These are phyloP conservation scores for Dryas iulia DNA, from an alignment of 1,140 invertebrate species.

Conservation along the genomic window DNA sequence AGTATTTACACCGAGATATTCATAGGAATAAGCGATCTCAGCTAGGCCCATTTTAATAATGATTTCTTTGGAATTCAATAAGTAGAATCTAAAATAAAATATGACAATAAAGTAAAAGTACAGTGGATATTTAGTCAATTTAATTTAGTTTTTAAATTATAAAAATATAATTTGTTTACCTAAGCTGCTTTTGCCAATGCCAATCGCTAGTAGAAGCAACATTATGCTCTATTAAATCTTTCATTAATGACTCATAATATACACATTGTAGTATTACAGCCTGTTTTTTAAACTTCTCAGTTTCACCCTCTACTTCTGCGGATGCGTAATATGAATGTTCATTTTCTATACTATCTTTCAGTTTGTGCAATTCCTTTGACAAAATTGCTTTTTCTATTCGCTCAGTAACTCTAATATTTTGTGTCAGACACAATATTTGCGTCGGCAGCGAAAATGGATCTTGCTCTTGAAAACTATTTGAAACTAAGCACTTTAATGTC, in stretches of 20 bases:
- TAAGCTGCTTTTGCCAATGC: constrained; percentile 97
- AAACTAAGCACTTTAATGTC: constrained; percentile 86
- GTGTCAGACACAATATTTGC: constrained; percentile 89
- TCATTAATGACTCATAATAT: constrained; percentile 92
- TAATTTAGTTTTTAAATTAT: neutral
- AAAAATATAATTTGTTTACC: constrained; percentile 77
- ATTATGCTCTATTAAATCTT: constrained; percentile 86
- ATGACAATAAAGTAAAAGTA: too few species aligned
- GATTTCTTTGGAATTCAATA: constrained; percentile 80
- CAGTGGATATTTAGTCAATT: neutral
- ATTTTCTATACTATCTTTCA: constrained; percentile 62
- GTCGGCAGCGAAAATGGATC: constrained; percentile 91
- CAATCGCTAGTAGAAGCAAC: constrained; percentile 87
- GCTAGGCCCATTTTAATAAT: constrained; percentile 91
- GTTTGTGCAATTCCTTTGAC: constrained; percentile 82
- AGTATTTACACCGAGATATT: constrained; percentile 95
- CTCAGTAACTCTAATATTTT: constrained; percentile 90
- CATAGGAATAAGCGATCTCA: constrained; percentile 97
- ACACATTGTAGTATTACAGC: constrained; percentile 95
- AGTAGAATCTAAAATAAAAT: constrained; percentile 81
- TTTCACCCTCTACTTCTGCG: constrained; percentile 67
- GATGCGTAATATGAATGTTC: constrained; percentile 64
- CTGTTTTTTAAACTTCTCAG: constrained; percentile 84
- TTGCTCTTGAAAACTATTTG: constrained; percentile 77
- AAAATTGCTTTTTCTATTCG: constrained; percentile 90